Conservation (phyloP, 1,140 invertebrate genomes). For the Zelostemma sp. region DNA sequence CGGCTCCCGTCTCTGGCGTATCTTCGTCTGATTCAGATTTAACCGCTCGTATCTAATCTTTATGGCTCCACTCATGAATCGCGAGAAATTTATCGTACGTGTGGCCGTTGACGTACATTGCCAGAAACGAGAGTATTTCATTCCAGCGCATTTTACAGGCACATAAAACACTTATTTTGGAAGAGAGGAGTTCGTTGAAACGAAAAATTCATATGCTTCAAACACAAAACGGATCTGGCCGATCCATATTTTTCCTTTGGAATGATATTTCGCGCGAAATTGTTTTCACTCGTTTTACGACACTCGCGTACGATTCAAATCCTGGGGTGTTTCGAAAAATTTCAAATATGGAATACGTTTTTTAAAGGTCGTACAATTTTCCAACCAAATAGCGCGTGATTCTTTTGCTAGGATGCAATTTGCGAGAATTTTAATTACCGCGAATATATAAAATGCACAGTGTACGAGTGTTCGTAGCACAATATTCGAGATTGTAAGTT, state of each 20-base stretch:
- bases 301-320: too few relatives aligned
- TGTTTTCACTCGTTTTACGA: too few relatives aligned
- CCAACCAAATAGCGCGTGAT: too few relatives aligned
- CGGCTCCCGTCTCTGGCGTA: slow-evolving; percentile 15
- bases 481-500: slow-evolving; percentile 36
- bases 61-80: slow-evolving; percentile 47
- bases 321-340: too few relatives aligned
- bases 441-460: too few relatives aligned
- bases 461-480: too few relatives aligned
- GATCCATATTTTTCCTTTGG: slow-evolving; percentile 9
- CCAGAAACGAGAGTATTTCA: slow-evolving; percentile 48
- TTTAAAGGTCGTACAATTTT: too few relatives aligned
- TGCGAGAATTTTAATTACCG: not conserved
- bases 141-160: slow-evolving; percentile 40
- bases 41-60: slow-evolving; percentile 49
- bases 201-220: slow-evolving; percentile 47
- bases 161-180: slow-evolving; percentile 49
- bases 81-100: slow-evolving; percentile 51
- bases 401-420: too few relatives aligned
- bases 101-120: slow-evolving; percentile 46
- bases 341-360: not conserved
- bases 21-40: slow-evolving; percentile 42
- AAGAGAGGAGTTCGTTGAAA: slow-evolving; percentile 29
- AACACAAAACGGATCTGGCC: slow-evolving; percentile 42
- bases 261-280: too few relatives aligned